Percentiles rank a stretch among this genome's conserved stretches.
Evolutionary conservation across 2,888 invertebrate species (phyloP).

Genomic region (Euplagia quadripunctaria): DNA sequence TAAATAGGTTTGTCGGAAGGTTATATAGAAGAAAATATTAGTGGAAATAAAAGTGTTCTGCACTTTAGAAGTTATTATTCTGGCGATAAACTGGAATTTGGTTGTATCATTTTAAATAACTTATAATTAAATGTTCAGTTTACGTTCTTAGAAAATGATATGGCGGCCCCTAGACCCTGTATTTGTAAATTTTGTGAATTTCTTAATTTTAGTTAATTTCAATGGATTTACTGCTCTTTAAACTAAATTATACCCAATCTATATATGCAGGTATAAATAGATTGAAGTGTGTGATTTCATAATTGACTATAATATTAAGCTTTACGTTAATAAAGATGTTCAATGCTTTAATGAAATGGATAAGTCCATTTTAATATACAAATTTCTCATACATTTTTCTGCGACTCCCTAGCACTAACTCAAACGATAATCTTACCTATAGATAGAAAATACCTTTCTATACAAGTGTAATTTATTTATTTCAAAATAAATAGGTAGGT

Average conservation of each 20-base stretch:
- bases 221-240: background rate
- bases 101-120: constrained; percentile 22
- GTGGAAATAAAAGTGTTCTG: constrained; percentile 31
- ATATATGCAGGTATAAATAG: background rate
- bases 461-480: too few species aligned
- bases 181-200: too few species aligned
- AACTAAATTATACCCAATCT: background rate
- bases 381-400: too few species aligned
- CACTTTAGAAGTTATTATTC: constrained; percentile 33
- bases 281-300: background rate
- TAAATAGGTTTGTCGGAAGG: constrained; percentile 30
- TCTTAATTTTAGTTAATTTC: background rate
- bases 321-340: background rate
- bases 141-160: constrained; percentile 10
- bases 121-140: background rate
- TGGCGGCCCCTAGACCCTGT: background rate
- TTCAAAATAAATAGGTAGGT: background rate
- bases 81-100: constrained; percentile 18
- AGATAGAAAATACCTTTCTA: too few species aligned
- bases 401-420: too few species aligned
- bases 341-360: background rate
- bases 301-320: background rate
- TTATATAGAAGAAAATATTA: constrained; percentile 25
- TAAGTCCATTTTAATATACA: too few species aligned
- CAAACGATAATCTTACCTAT: too few species aligned